Evolutionary conservation across 1,140 invertebrate genomes (phyloP), one percentile per base, ranked within the genome.

Genomic region (Brachionus rubens): DNA sequence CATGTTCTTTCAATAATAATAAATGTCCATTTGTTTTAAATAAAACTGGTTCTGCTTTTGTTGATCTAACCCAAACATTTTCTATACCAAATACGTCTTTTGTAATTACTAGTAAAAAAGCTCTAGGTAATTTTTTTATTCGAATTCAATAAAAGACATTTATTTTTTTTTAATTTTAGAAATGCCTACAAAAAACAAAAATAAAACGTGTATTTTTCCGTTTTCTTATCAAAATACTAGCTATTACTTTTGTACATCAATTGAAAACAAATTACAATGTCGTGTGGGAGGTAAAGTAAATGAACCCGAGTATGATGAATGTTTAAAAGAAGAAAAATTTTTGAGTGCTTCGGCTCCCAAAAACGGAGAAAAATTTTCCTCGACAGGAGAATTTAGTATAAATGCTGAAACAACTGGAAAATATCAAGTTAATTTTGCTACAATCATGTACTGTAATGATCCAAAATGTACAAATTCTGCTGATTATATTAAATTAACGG

Each of bases 11-110:
- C 14, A 6, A 12, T 19, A 50, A 47, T 12, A 5, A 47, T n/a
- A 70, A 70, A 16, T 70, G 43, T 48, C 21, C 65, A 46, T 70
- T 28, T 46, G 36, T 28, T n/a, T 16, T 24, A n/a, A 50, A 48
- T 3, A n/a, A 26, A 6, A 70, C 26, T 47, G 9, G 24, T 9
- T 46, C 33, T 48, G 5, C 26, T 30, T 48, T 30, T 48, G 21
- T 28, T 47, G 9, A 70, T 14, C 19, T 70, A 3, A 28, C 40
- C 21, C 3, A 12, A 24, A 10, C 14, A 12, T 16, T 70, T 26
- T 46, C 21, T 12, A 47, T 70, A 14, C 40, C 40, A 0, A 5
- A 33, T 5, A 9, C 47, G 3, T 10, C 28, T 1, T 21, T 52
- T 12, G 24, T 21, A 33, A 47, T 72, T 7, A 72, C 16, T 7